phyloP scores from a whole-genome alignment of 2,113 vertebrate species.

The Chloropsis cyanopogon region DNA sequence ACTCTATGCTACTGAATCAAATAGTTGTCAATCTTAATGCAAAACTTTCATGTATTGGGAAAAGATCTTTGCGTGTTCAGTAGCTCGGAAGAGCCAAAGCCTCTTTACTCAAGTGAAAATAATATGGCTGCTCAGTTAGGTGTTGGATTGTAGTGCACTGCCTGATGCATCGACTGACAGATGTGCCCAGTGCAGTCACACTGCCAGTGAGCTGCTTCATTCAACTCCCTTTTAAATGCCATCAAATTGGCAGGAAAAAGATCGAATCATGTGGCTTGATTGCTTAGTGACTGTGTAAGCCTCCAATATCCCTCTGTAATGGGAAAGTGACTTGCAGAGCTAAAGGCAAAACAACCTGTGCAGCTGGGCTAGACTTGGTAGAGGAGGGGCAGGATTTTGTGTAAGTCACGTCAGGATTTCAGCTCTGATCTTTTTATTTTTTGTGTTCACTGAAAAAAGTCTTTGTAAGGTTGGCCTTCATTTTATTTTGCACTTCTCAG shows the following conservation, averaged over 20 bases:
- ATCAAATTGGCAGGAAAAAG: neutral
- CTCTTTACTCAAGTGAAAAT: conserved; percentile 41
- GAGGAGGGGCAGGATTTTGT: neutral
- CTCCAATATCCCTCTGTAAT: neutral
- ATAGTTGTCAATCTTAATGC: neutral
- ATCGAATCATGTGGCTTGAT: neutral
- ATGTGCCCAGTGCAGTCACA: neutral
- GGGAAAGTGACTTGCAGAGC: neutral
- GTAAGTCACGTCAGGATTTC: accelerated
- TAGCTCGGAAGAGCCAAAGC: neutral
- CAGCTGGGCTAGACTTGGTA: neutral
- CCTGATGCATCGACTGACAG: conserved; percentile 29
- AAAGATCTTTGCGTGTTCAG: neutral
- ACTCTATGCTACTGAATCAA: neutral
- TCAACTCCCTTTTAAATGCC: conserved; percentile 8
- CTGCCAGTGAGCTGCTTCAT: neutral
- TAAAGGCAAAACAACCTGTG: neutral
- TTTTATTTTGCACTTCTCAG: neutral
- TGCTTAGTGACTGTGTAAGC: neutral
- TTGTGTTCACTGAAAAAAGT: neutral
- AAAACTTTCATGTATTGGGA: neutral
- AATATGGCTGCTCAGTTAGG: conserved; percentile 45
- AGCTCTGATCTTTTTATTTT: neutral
- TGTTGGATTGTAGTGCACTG: conserved; percentile 10
- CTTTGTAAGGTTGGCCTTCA: neutral